Conservation (phyloP, 1,140 invertebrate species). For the Zaprionus davidi region DNA sequence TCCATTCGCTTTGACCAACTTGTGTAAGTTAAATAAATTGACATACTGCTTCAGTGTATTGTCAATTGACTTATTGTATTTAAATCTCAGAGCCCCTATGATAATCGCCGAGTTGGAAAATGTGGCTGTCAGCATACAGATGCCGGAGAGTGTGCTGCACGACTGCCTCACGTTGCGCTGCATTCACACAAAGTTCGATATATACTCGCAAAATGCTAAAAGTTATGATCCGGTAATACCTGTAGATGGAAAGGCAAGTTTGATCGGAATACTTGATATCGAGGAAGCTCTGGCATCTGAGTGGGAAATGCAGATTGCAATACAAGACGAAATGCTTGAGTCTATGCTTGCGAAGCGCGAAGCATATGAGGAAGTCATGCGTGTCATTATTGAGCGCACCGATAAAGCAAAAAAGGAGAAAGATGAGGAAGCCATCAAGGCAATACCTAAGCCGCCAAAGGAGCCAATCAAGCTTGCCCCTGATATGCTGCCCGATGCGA, state of each 20-base stretch:
- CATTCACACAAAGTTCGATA: conserved; percentile 66
- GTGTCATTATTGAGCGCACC: conserved; percentile 34
- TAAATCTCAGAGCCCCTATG: conserved; percentile 39
- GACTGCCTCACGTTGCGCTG: conserved; percentile 69
- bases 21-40: conserved; percentile 50
- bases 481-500: conserved; percentile 58
- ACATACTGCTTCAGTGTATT: not conserved
- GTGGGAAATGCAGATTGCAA: conserved; percentile 58
- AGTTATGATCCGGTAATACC: conserved; percentile 41
- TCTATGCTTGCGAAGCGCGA: conserved; percentile 34
- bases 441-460: conserved; percentile 55
- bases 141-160: conserved; percentile 56
- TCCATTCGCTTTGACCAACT: conserved; percentile 62
- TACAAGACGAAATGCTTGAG: conserved; percentile 48
- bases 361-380: conserved; percentile 58
- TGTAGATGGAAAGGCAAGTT: conserved; percentile 20
- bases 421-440: conserved; percentile 1
- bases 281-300: conserved; percentile 56
- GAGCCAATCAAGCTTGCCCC: conserved; percentile 33
- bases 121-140: conserved; percentile 41
- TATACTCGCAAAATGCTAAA: conserved; percentile 63
- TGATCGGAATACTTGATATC: conserved; percentile 60
- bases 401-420: conserved; percentile 39
- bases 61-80: not conserved
- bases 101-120: conserved; percentile 52